phyloP scores from a whole-genome alignment of 1,140 invertebrate species.

The Aphelinus atriplicis region DNA sequence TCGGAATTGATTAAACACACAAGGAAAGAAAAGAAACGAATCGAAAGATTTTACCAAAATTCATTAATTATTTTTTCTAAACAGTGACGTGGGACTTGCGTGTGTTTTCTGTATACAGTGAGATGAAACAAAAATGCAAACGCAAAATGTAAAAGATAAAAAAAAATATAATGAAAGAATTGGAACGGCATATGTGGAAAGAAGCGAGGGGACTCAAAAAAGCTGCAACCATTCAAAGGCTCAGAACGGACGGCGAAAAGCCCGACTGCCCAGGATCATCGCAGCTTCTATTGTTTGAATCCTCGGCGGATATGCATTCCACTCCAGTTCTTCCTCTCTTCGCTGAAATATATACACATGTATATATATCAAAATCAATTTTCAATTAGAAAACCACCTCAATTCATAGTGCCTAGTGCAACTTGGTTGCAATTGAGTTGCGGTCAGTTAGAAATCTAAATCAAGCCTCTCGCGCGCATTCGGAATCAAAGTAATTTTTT shows the following conservation, averaged over 20 bases:
- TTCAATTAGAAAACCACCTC: too few relatives aligned
- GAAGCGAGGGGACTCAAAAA: slow-evolving; percentile 27
- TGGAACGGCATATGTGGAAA: slow-evolving; percentile 24
- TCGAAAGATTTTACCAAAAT: neutral
- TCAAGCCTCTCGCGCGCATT: too few relatives aligned
- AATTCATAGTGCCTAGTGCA: too few relatives aligned
- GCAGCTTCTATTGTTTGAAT: slow-evolving; percentile 35
- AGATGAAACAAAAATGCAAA: neutral
- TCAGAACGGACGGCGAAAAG: slow-evolving; percentile 33
- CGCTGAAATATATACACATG: too few relatives aligned
- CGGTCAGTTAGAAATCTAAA: too few relatives aligned
- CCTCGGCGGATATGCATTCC: slow-evolving; percentile 14
- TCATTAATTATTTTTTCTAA: neutral
- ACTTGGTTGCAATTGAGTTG: too few relatives aligned
- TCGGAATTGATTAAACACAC: too few relatives aligned
- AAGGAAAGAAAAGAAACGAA: neutral
- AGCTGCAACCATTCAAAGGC: slow-evolving; percentile 35
- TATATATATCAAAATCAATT: too few relatives aligned
- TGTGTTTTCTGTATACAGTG: neutral
- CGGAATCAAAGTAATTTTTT: neutral
- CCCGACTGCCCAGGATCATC: slow-evolving; percentile 32
- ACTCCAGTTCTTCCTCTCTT: slow-evolving; percentile 11
- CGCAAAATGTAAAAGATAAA: neutral
- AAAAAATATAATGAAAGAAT: slow-evolving; percentile 25
- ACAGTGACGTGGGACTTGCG: slow-evolving; percentile 20